Percentiles rank a stretch among this genome's conserved stretches.
phyloP scores from a whole-genome alignment of 2,113 vertebrate genomes.

The Gavialis gangeticus region DNA sequence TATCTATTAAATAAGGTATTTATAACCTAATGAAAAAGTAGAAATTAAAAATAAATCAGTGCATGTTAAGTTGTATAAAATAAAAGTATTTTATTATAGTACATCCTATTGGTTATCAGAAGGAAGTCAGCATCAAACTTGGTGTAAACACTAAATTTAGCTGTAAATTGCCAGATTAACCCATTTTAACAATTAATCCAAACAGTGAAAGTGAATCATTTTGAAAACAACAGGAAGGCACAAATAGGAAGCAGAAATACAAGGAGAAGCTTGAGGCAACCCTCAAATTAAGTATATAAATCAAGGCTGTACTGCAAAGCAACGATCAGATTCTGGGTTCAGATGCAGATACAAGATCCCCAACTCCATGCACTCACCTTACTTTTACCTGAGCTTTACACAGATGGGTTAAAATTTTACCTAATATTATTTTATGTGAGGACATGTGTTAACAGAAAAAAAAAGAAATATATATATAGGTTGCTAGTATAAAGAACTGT shows the following conservation, averaged over 20 bases:
- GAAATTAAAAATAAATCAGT: neutral
- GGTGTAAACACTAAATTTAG: neutral
- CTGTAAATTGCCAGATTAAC: neutral
- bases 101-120: neutral
- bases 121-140: neutral
- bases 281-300: neutral
- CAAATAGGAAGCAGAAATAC: neutral
- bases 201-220: neutral
- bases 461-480: neutral
- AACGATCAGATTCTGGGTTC: no score
- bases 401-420: neutral
- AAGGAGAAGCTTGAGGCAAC: neutral
- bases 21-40: neutral
- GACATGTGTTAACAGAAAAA: neutral
- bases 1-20: neutral
- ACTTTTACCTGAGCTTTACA: neutral
- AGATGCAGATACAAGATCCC: neutral
- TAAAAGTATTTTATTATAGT: neutral
- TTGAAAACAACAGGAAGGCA: neutral
- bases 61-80: neutral
- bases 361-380: neutral
- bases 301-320: neutral
- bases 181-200: neutral
- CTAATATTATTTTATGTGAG: neutral
- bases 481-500: no score